These are phyloP conservation scores for Burhinus bistriatus DNA, from an alignment of 2,113 vertebrate species.

Conservation along the genomic window DNA sequence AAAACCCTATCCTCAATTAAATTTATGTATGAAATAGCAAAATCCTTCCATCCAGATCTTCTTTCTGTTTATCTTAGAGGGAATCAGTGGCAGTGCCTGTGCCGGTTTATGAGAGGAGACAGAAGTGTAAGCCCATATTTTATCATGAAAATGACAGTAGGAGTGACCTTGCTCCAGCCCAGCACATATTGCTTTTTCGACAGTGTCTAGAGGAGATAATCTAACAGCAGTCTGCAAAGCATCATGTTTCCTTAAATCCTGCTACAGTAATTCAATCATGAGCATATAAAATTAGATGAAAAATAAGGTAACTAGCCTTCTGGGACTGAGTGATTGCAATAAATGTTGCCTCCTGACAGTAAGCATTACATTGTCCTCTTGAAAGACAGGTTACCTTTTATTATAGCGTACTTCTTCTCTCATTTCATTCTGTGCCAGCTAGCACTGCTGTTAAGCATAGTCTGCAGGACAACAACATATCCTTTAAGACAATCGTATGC, in stretches of 20 bases:
- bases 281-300: constrained; percentile 57
- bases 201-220: constrained; percentile 31
- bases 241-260: constrained; percentile 1
- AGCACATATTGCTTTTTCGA: not conserved
- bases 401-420: not conserved
- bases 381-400: not conserved
- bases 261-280: constrained; percentile 38
- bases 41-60: not conserved
- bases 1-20: not conserved
- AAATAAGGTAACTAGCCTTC: constrained; percentile 54
- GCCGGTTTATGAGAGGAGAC: not conserved
- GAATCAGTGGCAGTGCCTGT: not conserved
- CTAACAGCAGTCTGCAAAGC: constrained; percentile 15
- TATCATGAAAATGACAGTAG: constrained; percentile 4
- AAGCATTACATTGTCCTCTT: constrained; percentile 6
- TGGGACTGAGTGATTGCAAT: constrained; percentile 18
- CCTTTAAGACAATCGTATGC: not conserved
- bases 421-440: not conserved
- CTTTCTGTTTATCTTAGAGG: not conserved
- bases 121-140: constrained; percentile 18
- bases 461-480: not conserved
- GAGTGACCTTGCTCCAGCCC: constrained; percentile 24
- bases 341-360: constrained; percentile 31
- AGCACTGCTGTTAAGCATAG: not conserved
- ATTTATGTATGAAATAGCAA: not conserved